Conservation (phyloP, 2,797 vertebrate species). For the Phrynocephalus forsythii region DNA sequence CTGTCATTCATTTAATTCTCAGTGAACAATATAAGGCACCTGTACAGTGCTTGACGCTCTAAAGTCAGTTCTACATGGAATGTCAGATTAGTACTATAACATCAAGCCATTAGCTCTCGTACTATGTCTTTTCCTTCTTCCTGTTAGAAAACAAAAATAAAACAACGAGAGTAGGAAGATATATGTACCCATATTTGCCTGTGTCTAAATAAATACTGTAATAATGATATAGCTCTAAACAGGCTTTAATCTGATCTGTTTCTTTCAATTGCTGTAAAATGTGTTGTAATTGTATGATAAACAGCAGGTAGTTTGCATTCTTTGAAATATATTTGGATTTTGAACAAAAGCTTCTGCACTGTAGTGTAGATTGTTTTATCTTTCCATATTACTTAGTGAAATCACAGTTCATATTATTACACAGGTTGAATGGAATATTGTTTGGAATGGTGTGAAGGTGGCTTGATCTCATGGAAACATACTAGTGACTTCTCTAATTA, state of each 20-base stretch:
- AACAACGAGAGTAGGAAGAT: not conserved
- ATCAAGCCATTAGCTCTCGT: too few species aligned
- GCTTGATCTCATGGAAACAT: not conserved
- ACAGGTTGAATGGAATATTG: not conserved
- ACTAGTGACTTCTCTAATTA: too few species aligned
- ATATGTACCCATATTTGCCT: not conserved
- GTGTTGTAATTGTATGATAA: not conserved
- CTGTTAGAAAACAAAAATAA: not conserved
- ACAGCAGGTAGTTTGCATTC: not conserved
- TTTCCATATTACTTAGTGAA: not conserved
- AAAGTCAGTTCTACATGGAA: not conserved
- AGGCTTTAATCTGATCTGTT: conserved; percentile 33
- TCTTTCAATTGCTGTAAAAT: not conserved
- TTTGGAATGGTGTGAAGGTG: not conserved
- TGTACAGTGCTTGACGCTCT: conserved; percentile 7
- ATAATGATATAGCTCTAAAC: not conserved
- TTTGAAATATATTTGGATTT: not conserved
- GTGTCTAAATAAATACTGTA: not conserved
- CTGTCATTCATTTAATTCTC: conserved; percentile 34
- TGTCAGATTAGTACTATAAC: not conserved
- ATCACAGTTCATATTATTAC: not conserved
- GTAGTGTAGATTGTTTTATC: not conserved
- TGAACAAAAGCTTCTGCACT: not conserved
- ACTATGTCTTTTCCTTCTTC: not conserved
- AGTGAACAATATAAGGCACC: conserved; percentile 2